These are phyloP conservation scores for Trisateles emortualis DNA, from an alignment of 2,888 invertebrate genomes.

Conservation along the genomic window DNA sequence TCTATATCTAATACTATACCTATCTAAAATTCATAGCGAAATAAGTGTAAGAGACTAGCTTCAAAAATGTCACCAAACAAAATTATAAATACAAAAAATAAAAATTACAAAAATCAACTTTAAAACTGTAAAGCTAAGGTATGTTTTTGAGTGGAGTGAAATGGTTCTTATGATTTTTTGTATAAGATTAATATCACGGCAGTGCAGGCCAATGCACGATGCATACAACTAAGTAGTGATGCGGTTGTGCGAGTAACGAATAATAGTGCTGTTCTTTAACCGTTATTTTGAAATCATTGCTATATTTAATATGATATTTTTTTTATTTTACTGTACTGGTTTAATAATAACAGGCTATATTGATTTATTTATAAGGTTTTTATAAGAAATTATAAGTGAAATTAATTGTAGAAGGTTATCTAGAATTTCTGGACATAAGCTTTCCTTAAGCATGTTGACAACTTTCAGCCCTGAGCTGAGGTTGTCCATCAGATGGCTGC, in stretches of 20 bases:
- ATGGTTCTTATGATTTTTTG: slow-evolving; percentile 56
- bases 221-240: slow-evolving; percentile 86
- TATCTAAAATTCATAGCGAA: slow-evolving; percentile 86
- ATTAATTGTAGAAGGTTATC: no score
- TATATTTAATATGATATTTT: slow-evolving; percentile 2
- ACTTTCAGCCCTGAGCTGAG: no score
- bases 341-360: no score
- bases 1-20: slow-evolving; percentile 81
- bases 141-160: slow-evolving; percentile 29
- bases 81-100: slow-evolving; percentile 16
- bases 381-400: no score
- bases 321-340: not conserved
- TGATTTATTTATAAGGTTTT: no score
- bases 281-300: slow-evolving; percentile 25
- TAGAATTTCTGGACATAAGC: no score
- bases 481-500: no score
- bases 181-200: slow-evolving; percentile 56
- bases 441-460: no score
- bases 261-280: slow-evolving; percentile 33
- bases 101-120: slow-evolving; percentile 15
- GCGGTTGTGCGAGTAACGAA: slow-evolving; percentile 55
- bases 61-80: slow-evolving; percentile 69
- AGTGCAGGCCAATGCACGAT: slow-evolving; percentile 86
- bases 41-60: slow-evolving; percentile 84
- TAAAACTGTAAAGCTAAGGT: slow-evolving; percentile 14